Percentiles rank a stretch among this genome's conserved stretches.
These are phyloP conservation scores for Tetrao urogallus DNA, from an alignment of 2,113 vertebrate species.

Conservation along the genomic window DNA sequence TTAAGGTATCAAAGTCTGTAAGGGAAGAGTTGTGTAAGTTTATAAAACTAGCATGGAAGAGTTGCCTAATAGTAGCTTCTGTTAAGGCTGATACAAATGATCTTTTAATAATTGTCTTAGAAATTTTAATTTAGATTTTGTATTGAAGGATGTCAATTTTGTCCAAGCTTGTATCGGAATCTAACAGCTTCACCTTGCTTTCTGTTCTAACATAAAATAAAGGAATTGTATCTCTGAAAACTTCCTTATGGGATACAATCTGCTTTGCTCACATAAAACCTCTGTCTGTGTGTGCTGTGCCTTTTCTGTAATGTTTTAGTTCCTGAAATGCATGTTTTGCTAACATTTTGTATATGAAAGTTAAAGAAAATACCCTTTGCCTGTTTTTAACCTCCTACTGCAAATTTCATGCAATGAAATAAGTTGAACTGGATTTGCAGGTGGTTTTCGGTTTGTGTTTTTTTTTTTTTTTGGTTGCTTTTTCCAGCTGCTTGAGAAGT, in stretches of 20 bases:
- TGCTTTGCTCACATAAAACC: background rate
- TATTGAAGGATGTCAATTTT: background rate
- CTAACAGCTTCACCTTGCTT: background rate
- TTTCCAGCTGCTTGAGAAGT: background rate
- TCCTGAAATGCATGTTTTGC: background rate
- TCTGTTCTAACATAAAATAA: background rate
- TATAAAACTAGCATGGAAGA: background rate
- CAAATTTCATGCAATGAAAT: background rate
- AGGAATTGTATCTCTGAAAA: background rate
- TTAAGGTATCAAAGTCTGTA: background rate
- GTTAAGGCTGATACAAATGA: background rate
- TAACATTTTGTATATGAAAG: background rate
- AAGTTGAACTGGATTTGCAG: background rate
- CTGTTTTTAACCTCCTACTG: background rate
- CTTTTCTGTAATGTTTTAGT: background rate
- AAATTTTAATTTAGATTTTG: background rate
- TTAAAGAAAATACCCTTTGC: background rate
- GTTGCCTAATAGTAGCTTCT: background rate
- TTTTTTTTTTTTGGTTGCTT: background rate
- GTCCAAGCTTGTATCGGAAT: background rate
- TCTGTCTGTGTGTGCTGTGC: background rate
- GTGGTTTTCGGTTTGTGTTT: background rate
- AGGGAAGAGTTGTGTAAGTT: background rate
- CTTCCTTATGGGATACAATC: background rate
- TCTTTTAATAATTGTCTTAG: background rate